Evolutionary conservation across 1,140 invertebrate species (phyloP), one percentile per base, ranked within the genome.

Genomic region (Dreissena rostriformis): DNA sequence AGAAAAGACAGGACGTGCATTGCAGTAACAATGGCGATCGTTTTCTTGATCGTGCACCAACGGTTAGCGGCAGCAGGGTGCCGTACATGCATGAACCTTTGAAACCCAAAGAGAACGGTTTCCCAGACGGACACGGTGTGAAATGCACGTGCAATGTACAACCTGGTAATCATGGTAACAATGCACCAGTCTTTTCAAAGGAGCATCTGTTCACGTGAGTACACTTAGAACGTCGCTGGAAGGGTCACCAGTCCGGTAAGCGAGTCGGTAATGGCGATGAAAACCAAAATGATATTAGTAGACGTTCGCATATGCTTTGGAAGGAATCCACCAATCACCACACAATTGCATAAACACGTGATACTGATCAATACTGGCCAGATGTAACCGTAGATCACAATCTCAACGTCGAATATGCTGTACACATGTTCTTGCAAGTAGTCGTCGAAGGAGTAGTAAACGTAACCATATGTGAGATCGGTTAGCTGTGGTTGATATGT

Each of bases 131-230:
- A 82, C 19, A 82, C 24, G 7, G 80, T 82, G 71, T 82, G 80
- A 66, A 82, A 82, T 19, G 80, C 80, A 53, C 80, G 80, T 19
- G 80, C 73, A 66, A 82, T 82, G 61, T 82, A 82, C 7, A 74
- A 26, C 49, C 80, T 52, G 0, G 80, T 65, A 6, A 82, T 74
- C 80, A 82, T 82, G 6, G 71, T 22, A 6, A 12, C 57, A 55
- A 53, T 73, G 17, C 80, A 82, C 80, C 80, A 82, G 7, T 82
- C 80, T 29, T 73, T 66, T 0, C 70, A 74, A 14, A 82, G 70
- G 22, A 74, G 0, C 70, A 17, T 39, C 24, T 82, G 73, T n/a
- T 66, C 51, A 12, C 74, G 52, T 17, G 63, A 10, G 61, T 49
- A 82, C 26, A 82, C 67, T 49, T 82, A 72, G 67, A 82, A 73